A percentile compares a stretch with the other conserved stretches of the same genome.
Evolutionary conservation across 2,797 vertebrate genomes (phyloP).

Genomic region (Yasuhikotakia modesta): DNA sequence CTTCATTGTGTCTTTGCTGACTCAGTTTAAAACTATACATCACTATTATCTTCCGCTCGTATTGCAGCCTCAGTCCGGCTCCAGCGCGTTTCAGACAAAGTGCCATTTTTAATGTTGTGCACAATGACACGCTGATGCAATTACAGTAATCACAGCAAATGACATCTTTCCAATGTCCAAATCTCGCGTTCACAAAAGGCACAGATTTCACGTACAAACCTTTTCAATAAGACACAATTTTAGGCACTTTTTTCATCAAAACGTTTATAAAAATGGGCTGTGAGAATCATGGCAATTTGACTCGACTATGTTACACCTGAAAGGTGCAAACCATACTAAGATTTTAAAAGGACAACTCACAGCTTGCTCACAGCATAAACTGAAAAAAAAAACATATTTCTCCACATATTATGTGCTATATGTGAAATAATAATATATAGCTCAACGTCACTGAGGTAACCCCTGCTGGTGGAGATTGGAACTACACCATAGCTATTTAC

Average conservation of each 20-base stretch:
- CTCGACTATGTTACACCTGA: constrained; percentile 11
- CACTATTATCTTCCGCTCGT: constrained; percentile 30
- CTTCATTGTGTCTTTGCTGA: constrained; percentile 21
- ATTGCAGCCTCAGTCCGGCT: constrained; percentile 11
- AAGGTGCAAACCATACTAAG: background rate
- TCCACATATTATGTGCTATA: background rate
- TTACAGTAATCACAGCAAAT: constrained; percentile 41
- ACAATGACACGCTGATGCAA: constrained; percentile 29
- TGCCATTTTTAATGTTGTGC: constrained; percentile 39
- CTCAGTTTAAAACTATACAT: constrained; percentile 33
- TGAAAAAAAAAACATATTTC: background rate
- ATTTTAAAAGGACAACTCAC: background rate
- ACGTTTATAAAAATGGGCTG: constrained; percentile 25
- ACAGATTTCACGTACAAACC: constrained; percentile 42
- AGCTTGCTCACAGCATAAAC: background rate
- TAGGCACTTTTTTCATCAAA: constrained; percentile 12
- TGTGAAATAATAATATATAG: background rate
- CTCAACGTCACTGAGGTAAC: too few relatives aligned
- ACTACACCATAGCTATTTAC: background rate
- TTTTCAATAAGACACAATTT: constrained; percentile 37
- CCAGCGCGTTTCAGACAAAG: constrained; percentile 7
- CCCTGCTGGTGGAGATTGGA: background rate
- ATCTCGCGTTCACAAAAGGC: constrained; percentile 33
- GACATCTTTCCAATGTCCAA: constrained; percentile 34
- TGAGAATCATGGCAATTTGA: constrained; percentile 18